Percentiles rank a stretch among this genome's conserved stretches.
These are phyloP conservation scores for Platichthys stellatus DNA, from an alignment of 2,113 vertebrate species.

Conservation along the genomic window DNA sequence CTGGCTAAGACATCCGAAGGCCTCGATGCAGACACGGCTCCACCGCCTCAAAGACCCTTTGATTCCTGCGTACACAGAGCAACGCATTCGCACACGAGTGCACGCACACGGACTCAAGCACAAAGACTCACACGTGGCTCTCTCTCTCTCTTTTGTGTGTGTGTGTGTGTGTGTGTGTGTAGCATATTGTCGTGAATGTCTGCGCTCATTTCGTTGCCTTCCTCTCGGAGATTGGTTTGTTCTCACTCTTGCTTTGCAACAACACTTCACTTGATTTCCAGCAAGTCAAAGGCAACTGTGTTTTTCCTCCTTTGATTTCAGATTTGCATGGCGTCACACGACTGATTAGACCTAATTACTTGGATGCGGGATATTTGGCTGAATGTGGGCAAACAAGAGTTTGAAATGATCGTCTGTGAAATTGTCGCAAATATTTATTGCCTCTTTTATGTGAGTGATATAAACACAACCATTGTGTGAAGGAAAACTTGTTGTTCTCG, in stretches of 20 bases:
- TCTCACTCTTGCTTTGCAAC: slow-evolving; percentile 41
- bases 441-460: slow-evolving; percentile 24
- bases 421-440: slow-evolving; percentile 1
- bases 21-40: slow-evolving; percentile 65
- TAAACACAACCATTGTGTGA: slow-evolving; percentile 17
- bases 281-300: slow-evolving; percentile 52
- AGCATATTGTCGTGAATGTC: slow-evolving; percentile 25
- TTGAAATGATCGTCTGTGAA: slow-evolving; percentile 23
- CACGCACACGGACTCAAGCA: not conserved
- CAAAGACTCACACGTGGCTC: too few relatives aligned
- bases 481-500: slow-evolving; percentile 23
- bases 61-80: slow-evolving; percentile 63
- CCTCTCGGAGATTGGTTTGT: slow-evolving; percentile 36
- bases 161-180: not conserved
- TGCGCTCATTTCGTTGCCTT: slow-evolving; percentile 13
- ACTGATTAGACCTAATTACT: slow-evolving; percentile 51
- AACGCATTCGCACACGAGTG: slow-evolving; percentile 9
- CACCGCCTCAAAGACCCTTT: slow-evolving; percentile 72
- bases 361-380: slow-evolving; percentile 28
- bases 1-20: slow-evolving; percentile 72
- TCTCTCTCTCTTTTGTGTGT: not conserved
- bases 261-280: slow-evolving; percentile 50
- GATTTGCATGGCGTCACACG: slow-evolving; percentile 37
- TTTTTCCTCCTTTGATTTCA: slow-evolving; percentile 46
- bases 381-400: not conserved